Evolutionary conservation across 2,113 vertebrate genomes (phyloP).

Genomic region (Periophthalmus modestus): DNA sequence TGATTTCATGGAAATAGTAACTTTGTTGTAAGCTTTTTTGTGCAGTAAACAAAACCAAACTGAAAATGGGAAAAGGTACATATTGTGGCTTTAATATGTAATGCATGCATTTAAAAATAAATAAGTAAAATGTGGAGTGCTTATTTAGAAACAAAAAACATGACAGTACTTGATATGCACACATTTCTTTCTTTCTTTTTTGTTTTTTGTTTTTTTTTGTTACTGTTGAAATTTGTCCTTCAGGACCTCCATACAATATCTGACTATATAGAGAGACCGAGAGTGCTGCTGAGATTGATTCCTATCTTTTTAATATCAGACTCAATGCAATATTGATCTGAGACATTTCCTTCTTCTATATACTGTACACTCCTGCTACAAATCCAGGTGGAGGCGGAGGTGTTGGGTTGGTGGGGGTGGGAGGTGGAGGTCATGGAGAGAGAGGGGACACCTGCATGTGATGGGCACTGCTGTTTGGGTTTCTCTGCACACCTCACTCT

Average conservation of each 20-base stretch:
- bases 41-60: no score
- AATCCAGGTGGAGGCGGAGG: background rate
- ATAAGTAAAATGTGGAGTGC: background rate
- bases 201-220: background rate
- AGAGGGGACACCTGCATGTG: conserved; percentile 49
- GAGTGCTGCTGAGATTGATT: conserved; percentile 47
- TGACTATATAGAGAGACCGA: conserved; percentile 37
- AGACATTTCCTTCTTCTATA: conserved; percentile 2
- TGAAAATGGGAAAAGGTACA: no score
- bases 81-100: no score
- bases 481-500: conserved; percentile 41
- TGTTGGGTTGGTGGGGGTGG: no score
- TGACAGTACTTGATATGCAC: background rate
- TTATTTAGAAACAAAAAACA: no score
- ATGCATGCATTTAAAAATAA: background rate
- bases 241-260: background rate
- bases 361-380: conserved; percentile 27
- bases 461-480: conserved; percentile 31
- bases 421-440: conserved; percentile 20
- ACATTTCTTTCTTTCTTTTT: background rate
- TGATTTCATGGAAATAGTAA: no score
- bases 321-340: conserved; percentile 43
- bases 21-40: no score
- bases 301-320: conserved; percentile 65
- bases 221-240: background rate